Evolutionary conservation across 2,797 vertebrate species (phyloP), one percentile per base, ranked within the genome.

Genomic region (Acrossocheilus fasciatus): DNA sequence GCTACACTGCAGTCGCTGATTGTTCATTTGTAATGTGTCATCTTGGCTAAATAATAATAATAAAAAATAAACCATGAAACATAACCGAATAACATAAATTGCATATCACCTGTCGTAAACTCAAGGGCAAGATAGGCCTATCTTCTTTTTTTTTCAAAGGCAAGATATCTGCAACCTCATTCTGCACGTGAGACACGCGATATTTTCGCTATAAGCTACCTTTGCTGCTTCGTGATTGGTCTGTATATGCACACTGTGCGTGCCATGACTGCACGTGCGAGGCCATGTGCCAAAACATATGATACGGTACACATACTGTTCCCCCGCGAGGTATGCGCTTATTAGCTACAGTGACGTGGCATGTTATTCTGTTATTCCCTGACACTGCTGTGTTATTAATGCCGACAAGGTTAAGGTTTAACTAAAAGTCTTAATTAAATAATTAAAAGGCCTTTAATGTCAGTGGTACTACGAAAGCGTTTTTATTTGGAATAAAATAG

Each of bases 221-320:
- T 23, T 30, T 23, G 0, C 9, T 36, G 41, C 50, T 0, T 26
- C 73, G 41, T 20, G 10, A 73, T 84, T 90, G 86, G 86, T 8
- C 26, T 9, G 34, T 26, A 6, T 6, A 6, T 6, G 39, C 50
- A 70, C 43, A 43, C 26, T 3, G 50, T 30, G 6, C 74, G 76
- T 76, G 70, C 74, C 82, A 83, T 74, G 0, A 30, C 11, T 1
- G 47, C 91, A 93, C 91, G 18, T 91, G 90, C 72, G 0, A 54
- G 10, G 5, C 5, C 93, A 91, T 26, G 93, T 92, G 92, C 90
- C 36, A 5, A 52, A 2, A n/a, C 52, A 26, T 4, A 9, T 6
- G 4, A 45, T 45, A 45, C 43, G 18, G 18, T 20, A 54, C 52
- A 54, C 73, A 4, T 14, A 9, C 10, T 18, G 12, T 84, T 76